Base-by-base conservation (phyloP, 2,797 vertebrate species). In the Mormyrus proboscirostris region DNA sequence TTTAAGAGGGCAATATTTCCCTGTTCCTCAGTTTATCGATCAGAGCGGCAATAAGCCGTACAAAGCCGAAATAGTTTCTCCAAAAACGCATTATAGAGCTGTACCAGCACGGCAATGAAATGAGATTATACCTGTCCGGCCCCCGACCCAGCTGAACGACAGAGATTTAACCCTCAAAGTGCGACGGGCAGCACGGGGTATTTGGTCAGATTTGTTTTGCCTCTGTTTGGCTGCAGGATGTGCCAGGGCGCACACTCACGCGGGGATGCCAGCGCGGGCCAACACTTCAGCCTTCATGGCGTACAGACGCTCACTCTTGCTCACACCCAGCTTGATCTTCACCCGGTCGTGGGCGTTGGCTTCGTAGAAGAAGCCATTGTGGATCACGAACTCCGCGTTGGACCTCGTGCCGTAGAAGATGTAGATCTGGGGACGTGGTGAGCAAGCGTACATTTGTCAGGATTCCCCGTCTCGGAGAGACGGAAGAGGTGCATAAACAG, bases 201-300 rank as follows among this genome's bases (percentile, higher is more conserved):
- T 22, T 0, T 29, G 65, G 25, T 12, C 9, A 73, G 65, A 38
- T 2, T 25, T 29, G 25, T 6, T 25, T 73, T 73, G 65, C 47
- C 47, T 49, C 8, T 49, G 47, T 49, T 1, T 9, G 44, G 47
- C 14, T 0, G 47, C 22, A n/a, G 85, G 4, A 29, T 50, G 10
- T 25, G 2, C 9, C 12, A 3, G 8, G 10, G 4, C 1, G 0
- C 8, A 51, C 33, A 98, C 98, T 93, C 96, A 99, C 99, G 97
- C 97, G 55, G 98, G 98, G 93, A 99, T 98, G 93, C 98, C 98
- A 2, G 98, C 99, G 16, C 98, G 97, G 1, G 98, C 97, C 95
- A 99, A 93, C 92, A 99, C 98, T 94, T 99, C 98, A 1, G 99
- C 98, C 95, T 99, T 99, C 99, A 99, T 99, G 94, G 98, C 97